Percentiles rank a stretch among this genome's conserved stretches.
These are phyloP conservation scores for Thaleichthys pacificus DNA, from an alignment of 2,797 vertebrate species.

Conservation along the genomic window DNA sequence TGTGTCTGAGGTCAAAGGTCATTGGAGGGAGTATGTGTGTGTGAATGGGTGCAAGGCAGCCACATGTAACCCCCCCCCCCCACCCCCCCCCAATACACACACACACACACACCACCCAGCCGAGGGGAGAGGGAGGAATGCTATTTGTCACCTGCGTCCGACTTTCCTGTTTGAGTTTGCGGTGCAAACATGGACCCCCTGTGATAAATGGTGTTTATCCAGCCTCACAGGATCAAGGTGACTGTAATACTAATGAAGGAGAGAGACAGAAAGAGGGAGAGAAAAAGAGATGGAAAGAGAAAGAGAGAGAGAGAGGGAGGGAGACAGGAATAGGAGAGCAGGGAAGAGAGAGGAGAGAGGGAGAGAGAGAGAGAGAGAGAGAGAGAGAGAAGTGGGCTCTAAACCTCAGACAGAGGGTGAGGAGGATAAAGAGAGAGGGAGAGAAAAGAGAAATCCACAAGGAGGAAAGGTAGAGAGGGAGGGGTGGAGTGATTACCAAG, in stretches of 20 bases:
- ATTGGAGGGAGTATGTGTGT: slow-evolving; percentile 42
- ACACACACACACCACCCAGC: too few species aligned
- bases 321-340: neutral
- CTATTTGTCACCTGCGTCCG: slow-evolving; percentile 61
- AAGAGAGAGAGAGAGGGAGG: too few species aligned
- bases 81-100: neutral
- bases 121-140: slow-evolving; percentile 52
- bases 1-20: slow-evolving; percentile 47
- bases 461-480: too few species aligned
- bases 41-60: slow-evolving; percentile 50
- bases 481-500: neutral
- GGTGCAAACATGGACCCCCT: slow-evolving; percentile 59
- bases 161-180: slow-evolving; percentile 73
- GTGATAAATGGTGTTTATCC: slow-evolving; percentile 71
- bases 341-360: neutral
- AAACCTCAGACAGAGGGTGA: slow-evolving; percentile 5
- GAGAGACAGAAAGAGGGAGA: neutral
- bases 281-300: neutral
- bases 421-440: too few species aligned
- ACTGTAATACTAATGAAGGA: slow-evolving; percentile 42
- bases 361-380: slow-evolving; percentile 46
- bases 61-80: slow-evolving; percentile 33
- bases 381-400: slow-evolving; percentile 33
- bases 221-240: slow-evolving; percentile 65
- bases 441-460: too few species aligned